A percentile compares a stretch with the other conserved stretches of the same genome.
phyloP scores from a whole-genome alignment of 2,113 vertebrate genomes.

The Crocuta crocuta region DNA sequence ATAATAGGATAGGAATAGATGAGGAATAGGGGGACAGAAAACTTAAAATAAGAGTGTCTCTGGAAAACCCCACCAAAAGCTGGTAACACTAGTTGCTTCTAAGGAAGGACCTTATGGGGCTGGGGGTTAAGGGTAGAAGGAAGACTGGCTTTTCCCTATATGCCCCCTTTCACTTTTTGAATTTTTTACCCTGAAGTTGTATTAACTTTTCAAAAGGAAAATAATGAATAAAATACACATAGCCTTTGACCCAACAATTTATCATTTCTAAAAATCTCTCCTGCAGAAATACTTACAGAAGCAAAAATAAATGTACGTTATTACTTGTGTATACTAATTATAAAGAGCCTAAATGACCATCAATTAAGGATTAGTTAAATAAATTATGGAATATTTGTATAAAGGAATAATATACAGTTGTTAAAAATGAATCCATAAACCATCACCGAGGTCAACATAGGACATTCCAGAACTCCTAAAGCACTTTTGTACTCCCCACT shows the following conservation, averaged over 20 bases:
- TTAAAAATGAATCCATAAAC: conserved; percentile 55
- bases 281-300: conserved; percentile 61
- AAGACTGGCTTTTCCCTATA: background rate
- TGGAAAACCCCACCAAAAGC: background rate
- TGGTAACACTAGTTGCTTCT: background rate
- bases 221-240: conserved; percentile 53
- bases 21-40: background rate
- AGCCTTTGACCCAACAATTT: conserved; percentile 2
- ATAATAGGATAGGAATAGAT: background rate
- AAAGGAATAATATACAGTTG: conserved; percentile 36
- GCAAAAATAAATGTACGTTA: conserved; percentile 38
- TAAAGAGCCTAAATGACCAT: conserved; percentile 41
- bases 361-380: conserved; percentile 29
- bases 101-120: background rate
- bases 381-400: background rate
- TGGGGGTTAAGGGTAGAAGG: background rate
- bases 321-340: conserved; percentile 42
- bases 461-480: conserved; percentile 35
- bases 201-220: conserved; percentile 52
- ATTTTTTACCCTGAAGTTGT: conserved; percentile 22
- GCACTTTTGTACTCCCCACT: background rate
- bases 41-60: background rate
- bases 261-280: conserved; percentile 56
- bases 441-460: background rate
- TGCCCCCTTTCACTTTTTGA: background rate